Percentiles rank a stretch among this genome's conserved stretches.
Conservation (phyloP, 2,888 invertebrate species). For the Leptopilina syphax region DNA sequence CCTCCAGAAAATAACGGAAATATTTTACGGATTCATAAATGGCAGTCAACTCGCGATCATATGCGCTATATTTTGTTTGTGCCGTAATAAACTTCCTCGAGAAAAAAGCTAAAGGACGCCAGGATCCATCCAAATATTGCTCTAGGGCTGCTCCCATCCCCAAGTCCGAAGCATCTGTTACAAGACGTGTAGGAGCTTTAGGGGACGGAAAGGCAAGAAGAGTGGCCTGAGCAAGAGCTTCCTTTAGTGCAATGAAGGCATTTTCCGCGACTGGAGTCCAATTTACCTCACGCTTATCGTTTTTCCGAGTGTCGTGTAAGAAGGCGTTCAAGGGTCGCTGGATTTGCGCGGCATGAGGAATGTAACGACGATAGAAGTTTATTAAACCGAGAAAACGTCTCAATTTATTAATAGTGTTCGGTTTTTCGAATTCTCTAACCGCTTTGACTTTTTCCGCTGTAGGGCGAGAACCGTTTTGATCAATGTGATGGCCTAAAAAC, state of each 20-base stretch:
- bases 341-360: conserved; percentile 67
- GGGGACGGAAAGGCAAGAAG: conserved; percentile 41
- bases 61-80: conserved; percentile 61
- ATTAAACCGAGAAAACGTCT: conserved; percentile 70
- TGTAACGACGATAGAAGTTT: conserved; percentile 70
- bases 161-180: too few relatives aligned
- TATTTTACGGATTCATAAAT: conserved; percentile 49
- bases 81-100: conserved; percentile 59
- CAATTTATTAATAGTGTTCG: conserved; percentile 64
- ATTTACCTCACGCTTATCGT: conserved; percentile 14
- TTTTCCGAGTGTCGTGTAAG: background rate
- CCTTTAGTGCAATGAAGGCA: conserved; percentile 50
- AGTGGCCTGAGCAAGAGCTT: conserved; percentile 50
- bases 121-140: conserved; percentile 50
- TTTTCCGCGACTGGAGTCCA: conserved; percentile 47
- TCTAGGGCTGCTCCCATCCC: conserved; percentile 49
- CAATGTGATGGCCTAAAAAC: conserved; percentile 65
- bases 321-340: conserved; percentile 68
- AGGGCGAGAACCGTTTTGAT: conserved; percentile 63
- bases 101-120: conserved; percentile 61
- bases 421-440: conserved; percentile 60
- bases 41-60: conserved; percentile 61
- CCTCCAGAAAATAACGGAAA: too few relatives aligned
- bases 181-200: background rate
- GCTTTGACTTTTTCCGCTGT: conserved; percentile 66